Evolutionary conservation across 1,140 invertebrate genomes (phyloP), one percentile per base, ranked within the genome.

Genomic region (Sinonovacula constricta): DNA sequence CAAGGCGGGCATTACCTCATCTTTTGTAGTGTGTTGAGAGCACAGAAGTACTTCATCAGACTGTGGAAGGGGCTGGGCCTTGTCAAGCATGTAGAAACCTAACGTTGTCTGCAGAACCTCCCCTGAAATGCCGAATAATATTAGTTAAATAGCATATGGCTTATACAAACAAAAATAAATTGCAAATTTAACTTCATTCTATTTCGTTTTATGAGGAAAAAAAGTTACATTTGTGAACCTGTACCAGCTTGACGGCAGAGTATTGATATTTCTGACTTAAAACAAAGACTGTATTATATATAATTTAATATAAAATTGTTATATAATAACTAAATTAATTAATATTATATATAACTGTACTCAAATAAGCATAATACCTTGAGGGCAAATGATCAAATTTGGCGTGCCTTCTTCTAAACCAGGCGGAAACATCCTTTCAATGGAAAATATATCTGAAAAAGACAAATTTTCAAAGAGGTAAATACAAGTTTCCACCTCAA

Each of bases 41-140:
- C 89, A 90, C 28, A 89, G 31, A 2, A 90, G 82, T 24, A 90
- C 82, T 68, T 90, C 89, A 76, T 88, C 86, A 45, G 81, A 75
- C 53, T 76, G 67, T 31, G 89, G 89, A 22, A 88, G 75, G 3
- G 85, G 81, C 39, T 85, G 54, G n/a, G 84, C 71, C 15, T 68
- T 30, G n/a, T 80, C 75, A 69, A 76, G 60, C 66, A 84, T 85
- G 75, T 88, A 89, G 22, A 88, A 68, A 31, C 84, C 84, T n/a
- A 87, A 51, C 26, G 88, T 81, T 5, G 79, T 79, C 49, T 81
- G 83, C 24, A 86, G 77, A 5, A 88, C 72, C 24, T 89, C 85
- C 81, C 59, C 88, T 88, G n/a, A n/a, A n/a, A n/a, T n/a, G n/a
- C n/a, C n/a, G n/a, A n/a, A n/a, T n/a, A n/a, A n/a, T n/a, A n/a